Evolutionary conservation across 2,113 vertebrate species (phyloP).

Genomic region (Protobothrops mucrosquamatus): DNA sequence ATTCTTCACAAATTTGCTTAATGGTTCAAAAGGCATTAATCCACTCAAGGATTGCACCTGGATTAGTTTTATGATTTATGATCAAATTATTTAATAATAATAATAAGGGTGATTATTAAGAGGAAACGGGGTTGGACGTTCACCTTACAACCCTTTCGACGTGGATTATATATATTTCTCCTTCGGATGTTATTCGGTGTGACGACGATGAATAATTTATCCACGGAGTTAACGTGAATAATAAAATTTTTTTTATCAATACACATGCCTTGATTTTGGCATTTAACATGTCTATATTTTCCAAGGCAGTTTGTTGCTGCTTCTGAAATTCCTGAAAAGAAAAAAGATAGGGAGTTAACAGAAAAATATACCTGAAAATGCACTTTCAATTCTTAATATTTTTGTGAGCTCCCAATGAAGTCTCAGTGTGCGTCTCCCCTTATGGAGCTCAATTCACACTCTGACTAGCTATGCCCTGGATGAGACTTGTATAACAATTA

Average conservation of each 20-base stretch:
- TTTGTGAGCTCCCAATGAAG: not conserved
- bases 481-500: not conserved
- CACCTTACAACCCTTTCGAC: too few species aligned
- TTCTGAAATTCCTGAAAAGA: slow-evolving; percentile 53
- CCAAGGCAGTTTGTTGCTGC: slow-evolving; percentile 38
- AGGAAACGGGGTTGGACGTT: too few species aligned
- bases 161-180: too few species aligned
- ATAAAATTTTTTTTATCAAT: too few species aligned
- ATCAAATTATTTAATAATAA: too few species aligned
- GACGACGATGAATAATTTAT: too few species aligned
- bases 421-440: not conserved
- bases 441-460: not conserved
- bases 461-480: too few species aligned
- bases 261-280: slow-evolving; percentile 49
- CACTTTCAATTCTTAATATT: not conserved
- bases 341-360: not conserved
- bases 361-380: not conserved
- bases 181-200: too few species aligned
- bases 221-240: too few species aligned
- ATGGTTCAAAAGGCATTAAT: not conserved
- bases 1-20: not conserved
- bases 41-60: not conserved
- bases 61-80: too few species aligned
- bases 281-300: slow-evolving; percentile 39
- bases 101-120: too few species aligned